Evolutionary conservation across 2,888 invertebrate genomes (phyloP).

Genomic region (Andrena chrysosceles): DNA sequence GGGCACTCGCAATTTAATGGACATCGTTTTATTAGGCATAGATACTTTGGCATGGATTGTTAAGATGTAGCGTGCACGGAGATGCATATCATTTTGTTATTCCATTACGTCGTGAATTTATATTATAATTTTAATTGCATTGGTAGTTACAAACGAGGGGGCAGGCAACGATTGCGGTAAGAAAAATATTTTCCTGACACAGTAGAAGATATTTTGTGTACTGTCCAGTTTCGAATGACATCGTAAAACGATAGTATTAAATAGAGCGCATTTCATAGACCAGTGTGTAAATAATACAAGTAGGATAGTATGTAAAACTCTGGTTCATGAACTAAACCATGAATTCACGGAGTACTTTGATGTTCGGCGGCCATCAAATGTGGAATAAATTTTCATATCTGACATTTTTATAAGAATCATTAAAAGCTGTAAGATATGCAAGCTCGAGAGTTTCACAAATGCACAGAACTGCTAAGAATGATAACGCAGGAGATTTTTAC

Average conservation of each 20-base stretch:
- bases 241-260: conserved; percentile 21
- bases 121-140: not conserved
- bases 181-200: conserved; percentile 2
- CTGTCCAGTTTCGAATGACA: conserved; percentile 20
- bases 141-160: not conserved
- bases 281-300: conserved; percentile 18
- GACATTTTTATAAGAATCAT: conserved; percentile 22
- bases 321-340: not conserved
- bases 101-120: not conserved
- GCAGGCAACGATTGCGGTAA: not conserved
- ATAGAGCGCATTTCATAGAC: conserved; percentile 31
- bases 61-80: not conserved
- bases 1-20: not conserved
- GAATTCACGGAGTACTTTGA: not conserved
- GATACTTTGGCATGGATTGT: not conserved
- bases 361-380: conserved; percentile 3
- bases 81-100: not conserved
- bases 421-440: conserved; percentile 1
- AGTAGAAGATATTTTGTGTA: conserved; percentile 21
- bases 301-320: conserved; percentile 17
- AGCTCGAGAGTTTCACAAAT: no score
- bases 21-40: not conserved
- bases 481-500: no score
- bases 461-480: no score
- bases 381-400: conserved; percentile 27